Evolutionary conservation across 2,113 vertebrate genomes (phyloP), one percentile per base, ranked within the genome.

Genomic region (Aphyosemion australe): DNA sequence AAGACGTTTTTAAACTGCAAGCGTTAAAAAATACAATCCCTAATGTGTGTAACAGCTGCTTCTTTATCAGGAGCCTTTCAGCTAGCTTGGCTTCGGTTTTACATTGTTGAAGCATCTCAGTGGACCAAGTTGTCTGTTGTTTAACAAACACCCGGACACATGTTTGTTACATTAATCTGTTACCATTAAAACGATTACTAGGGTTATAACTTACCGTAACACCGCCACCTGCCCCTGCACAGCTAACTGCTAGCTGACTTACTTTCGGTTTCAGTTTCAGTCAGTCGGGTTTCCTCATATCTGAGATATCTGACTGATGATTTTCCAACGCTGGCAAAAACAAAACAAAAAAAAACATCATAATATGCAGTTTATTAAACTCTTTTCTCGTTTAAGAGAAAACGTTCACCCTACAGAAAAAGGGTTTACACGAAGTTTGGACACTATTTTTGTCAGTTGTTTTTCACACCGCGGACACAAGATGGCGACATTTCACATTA

Each of bases 251-350:
- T 53, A 45, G 18, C 52, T 10, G 12, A 2, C 14, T 14, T 12
- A 50, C 26, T 69, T 81, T 76, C 12, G 54, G 5, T 84, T 84
- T 85, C 72, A 47, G 12, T 87, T 81, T 85, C 43, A 69, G 72
- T 83, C 20, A 1, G 18, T 20, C 10, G 0, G 0, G 0, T 11
- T 26, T 7, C 19, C 0, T 0, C 1, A 14, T 1, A 6, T n/a
- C n/a, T n/a, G n/a, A n/a, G n/a, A n/a, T n/a, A n/a, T n/a, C 20
- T 26, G 3, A 12, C 34, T 37, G 1, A 8, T 43, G 0, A 8
- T 37, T 5, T 7, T 37, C 6, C 34, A 37, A 16, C 16, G 0
- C 13, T 5, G 26, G 32, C 60, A 32, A 32, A 32, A 32, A 32
- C 32, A 32, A 5, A 32, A 37, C 9, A 3, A 10, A 8, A 37